phyloP scores from a whole-genome alignment of 2,797 vertebrate genomes.

The Cyclopterus lumpus region DNA sequence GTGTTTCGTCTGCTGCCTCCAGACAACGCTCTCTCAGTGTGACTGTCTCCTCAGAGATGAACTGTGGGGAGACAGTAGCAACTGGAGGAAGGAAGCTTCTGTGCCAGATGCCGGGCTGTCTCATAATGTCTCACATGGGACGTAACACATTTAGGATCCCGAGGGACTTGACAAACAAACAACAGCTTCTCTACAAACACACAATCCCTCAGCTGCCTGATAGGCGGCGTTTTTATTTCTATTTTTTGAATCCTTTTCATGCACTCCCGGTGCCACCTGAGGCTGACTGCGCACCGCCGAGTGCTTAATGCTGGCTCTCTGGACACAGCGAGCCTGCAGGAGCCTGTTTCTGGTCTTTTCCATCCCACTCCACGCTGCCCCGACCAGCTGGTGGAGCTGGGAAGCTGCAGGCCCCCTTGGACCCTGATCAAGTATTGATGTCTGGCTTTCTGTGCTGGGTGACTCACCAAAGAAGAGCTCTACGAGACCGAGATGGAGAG shows the following conservation, averaged over 20 bases:
- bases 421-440: constrained; percentile 70
- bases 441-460: constrained; percentile 60
- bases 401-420: constrained; percentile 71
- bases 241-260: constrained; percentile 52
- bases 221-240: constrained; percentile 32
- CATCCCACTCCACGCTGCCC: constrained; percentile 46
- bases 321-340: constrained; percentile 31
- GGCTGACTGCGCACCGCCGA: constrained; percentile 44
- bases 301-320: constrained; percentile 47
- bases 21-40: constrained; percentile 30
- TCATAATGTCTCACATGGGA: constrained; percentile 59
- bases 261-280: constrained; percentile 34
- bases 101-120: constrained; percentile 51
- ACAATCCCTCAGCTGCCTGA: constrained; percentile 54
- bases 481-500: constrained; percentile 32
- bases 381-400: constrained; percentile 75
- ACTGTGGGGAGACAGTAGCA: constrained; percentile 33
- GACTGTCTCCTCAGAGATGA: constrained; percentile 34
- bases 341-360: constrained; percentile 48
- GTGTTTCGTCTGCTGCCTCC: constrained; percentile 20
- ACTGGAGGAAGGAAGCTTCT: constrained; percentile 35
- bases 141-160: constrained; percentile 60
- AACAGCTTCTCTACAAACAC: constrained; percentile 45
- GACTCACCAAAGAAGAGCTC: constrained; percentile 47
- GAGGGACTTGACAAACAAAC: constrained; percentile 64